phyloP scores from a whole-genome alignment of 2,888 invertebrate species.

The Epistrophella euchroma region DNA sequence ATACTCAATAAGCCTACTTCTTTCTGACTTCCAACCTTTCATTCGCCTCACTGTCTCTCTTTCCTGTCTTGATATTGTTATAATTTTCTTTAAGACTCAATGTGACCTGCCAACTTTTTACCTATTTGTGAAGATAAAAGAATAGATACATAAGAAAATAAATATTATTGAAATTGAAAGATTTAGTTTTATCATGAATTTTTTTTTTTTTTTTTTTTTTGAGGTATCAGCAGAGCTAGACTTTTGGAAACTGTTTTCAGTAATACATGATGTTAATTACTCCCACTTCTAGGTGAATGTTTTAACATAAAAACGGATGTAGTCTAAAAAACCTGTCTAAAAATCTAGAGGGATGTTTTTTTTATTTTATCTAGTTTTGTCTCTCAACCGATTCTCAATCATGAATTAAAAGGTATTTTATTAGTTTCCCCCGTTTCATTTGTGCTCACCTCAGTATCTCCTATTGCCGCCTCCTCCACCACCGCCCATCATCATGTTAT shows the following conservation, averaged over 20 bases:
- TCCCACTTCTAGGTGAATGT: constrained; percentile 6
- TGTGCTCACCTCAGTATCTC: constrained; percentile 70
- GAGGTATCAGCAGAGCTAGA: constrained; percentile 55
- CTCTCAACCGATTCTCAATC: constrained; percentile 26
- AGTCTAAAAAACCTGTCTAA: constrained; percentile 43
- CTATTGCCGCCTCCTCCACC: constrained; percentile 67
- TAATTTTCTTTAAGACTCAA: constrained; percentile 70
- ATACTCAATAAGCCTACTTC: constrained; percentile 66
- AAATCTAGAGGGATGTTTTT: constrained; percentile 27
- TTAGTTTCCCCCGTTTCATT: not conserved
- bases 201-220: constrained; percentile 30
- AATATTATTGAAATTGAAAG: constrained; percentile 53
- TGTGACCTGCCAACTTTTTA: constrained; percentile 73
- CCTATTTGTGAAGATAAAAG: constrained; percentile 74
- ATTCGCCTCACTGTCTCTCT: constrained; percentile 37
- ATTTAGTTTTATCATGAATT: constrained; percentile 22
- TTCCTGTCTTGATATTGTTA: constrained; percentile 56
- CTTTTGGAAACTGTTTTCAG: constrained; percentile 31
- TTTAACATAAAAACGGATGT: constrained; percentile 1
- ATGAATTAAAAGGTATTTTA: not conserved
- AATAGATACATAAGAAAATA: constrained; percentile 66
- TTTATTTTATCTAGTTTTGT: constrained; percentile 7
- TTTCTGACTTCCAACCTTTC: constrained; percentile 53
- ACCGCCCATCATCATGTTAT: constrained; percentile 69
- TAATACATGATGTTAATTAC: constrained; percentile 25